Percentiles rank a stretch among this genome's conserved stretches.
These are phyloP conservation scores for Craseonycteris thonglongyai DNA, from an alignment of 2,113 vertebrate genomes.

Conservation along the genomic window DNA sequence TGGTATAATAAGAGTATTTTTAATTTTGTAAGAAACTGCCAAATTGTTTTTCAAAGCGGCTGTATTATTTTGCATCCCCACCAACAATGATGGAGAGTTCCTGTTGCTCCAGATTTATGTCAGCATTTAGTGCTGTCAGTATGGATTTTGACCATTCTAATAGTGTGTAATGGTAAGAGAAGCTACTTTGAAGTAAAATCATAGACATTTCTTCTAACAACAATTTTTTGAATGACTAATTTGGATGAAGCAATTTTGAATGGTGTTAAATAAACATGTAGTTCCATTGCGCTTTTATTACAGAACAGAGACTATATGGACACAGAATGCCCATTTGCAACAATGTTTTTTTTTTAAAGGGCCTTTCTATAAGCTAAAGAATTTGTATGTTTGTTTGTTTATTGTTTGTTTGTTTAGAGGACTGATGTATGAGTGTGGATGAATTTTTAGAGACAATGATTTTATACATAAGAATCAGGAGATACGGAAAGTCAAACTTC, in stretches of 20 bases:
- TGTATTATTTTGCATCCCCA: background rate
- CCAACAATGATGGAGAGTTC: background rate
- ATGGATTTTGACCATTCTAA: background rate
- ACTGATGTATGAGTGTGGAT: background rate
- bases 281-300: background rate
- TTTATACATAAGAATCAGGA: background rate
- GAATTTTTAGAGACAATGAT: background rate
- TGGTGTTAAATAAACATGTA: background rate
- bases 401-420: background rate
- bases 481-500: background rate
- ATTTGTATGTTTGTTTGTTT: background rate
- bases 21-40: background rate
- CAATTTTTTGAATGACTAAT: background rate
- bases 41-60: background rate
- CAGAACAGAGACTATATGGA: background rate
- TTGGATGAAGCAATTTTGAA: background rate
- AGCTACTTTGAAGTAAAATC: background rate
- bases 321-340: background rate
- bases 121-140: fast-evolving
- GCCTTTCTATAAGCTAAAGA: background rate
- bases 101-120: fast-evolving
- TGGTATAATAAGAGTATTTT: background rate
- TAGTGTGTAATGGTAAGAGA: background rate
- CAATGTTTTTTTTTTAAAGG: background rate
- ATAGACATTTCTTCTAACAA: background rate